Conservation (phyloP, 2,113 vertebrate species). For the Leiothrix lutea region DNA sequence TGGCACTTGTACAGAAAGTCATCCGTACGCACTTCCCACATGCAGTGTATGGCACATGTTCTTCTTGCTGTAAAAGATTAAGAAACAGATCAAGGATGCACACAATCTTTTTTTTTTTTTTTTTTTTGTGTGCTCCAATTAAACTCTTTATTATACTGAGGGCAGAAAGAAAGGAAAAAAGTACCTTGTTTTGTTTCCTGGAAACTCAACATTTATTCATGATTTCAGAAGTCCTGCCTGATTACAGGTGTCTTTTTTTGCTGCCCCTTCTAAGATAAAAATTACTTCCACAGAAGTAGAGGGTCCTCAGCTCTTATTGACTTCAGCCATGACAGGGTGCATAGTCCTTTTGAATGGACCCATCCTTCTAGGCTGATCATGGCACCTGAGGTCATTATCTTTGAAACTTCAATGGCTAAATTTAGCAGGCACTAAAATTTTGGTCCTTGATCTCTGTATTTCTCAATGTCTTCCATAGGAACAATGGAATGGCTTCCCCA, state of each 20-base stretch:
- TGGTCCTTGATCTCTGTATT: neutral
- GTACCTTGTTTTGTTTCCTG: neutral
- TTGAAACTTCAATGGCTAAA: neutral
- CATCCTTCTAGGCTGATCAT: neutral
- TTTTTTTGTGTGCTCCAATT: neutral
- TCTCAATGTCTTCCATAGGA: neutral
- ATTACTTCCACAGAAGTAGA: neutral
- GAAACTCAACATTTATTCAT: neutral
- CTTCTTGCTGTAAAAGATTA: constrained; percentile 78
- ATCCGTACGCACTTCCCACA: constrained; percentile 89
- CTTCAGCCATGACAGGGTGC: neutral
- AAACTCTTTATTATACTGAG: neutral
- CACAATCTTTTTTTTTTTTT: neutral
- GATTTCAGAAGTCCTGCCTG: neutral
- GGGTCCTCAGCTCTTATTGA: neutral
- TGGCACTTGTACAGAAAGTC: constrained; percentile 86
- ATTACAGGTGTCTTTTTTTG: neutral
- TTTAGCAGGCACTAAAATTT: neutral
- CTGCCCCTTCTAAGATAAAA: neutral
- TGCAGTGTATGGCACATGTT: constrained; percentile 84
- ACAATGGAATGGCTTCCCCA: neutral
- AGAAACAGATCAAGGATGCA: neutral
- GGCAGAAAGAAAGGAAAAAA: neutral
- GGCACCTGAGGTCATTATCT: neutral
- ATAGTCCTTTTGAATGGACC: neutral